These are phyloP conservation scores for Misgurnus anguillicaudatus DNA, from an alignment of 2,113 vertebrate genomes.

Conservation along the genomic window DNA sequence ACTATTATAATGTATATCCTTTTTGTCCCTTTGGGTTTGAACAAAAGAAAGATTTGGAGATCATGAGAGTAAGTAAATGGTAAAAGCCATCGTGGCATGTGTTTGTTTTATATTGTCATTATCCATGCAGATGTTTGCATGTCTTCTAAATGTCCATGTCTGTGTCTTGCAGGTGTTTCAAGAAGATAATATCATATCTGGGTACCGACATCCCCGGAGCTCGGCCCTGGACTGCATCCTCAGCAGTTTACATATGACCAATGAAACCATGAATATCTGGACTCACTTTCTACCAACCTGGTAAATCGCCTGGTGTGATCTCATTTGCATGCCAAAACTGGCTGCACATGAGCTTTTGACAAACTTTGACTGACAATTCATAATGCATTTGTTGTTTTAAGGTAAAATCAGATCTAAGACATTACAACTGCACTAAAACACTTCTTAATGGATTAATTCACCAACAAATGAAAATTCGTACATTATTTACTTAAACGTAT, in stretches of 20 bases:
- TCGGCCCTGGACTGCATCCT: constrained; percentile 85
- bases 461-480: too few species aligned
- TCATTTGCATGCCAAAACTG: constrained; percentile 11
- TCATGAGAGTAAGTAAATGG: too few species aligned
- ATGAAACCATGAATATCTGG: constrained; percentile 91
- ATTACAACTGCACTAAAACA: too few species aligned
- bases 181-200: constrained; percentile 84
- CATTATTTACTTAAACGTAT: too few species aligned
- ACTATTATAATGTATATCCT: too few species aligned
- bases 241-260: constrained; percentile 89
- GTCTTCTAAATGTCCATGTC: background rate
- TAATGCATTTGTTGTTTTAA: too few species aligned
- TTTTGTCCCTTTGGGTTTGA: too few species aligned
- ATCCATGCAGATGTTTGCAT: background rate
- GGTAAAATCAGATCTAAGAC: too few species aligned
- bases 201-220: constrained; percentile 80
- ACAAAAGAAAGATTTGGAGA: too few species aligned
- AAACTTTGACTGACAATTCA: constrained; percentile 6
- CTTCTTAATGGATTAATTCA: too few species aligned
- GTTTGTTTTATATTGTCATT: background rate
- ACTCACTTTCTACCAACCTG: constrained; percentile 87
- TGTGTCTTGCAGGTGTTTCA: constrained; percentile 77
- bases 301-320: constrained; percentile 63
- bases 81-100: background rate
- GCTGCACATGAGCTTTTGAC: constrained; percentile 4